Conservation (phyloP, 2,797 vertebrate genomes). For the Melanotaenia nigrans region DNA sequence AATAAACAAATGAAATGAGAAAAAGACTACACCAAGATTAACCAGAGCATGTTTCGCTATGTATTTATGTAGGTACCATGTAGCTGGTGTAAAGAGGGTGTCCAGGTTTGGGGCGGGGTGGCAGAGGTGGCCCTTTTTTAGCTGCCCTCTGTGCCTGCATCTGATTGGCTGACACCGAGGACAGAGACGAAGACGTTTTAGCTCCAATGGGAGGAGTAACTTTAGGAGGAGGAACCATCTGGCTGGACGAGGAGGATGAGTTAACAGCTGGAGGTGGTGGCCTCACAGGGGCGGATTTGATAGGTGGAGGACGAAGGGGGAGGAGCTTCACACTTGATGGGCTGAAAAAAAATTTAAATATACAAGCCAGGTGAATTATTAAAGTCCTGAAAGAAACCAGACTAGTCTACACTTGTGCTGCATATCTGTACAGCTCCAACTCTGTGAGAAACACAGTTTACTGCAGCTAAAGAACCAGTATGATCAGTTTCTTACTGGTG, state of each 20-base stretch:
- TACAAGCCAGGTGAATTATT: neutral
- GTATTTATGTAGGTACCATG: conserved; percentile 69
- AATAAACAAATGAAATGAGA: fast-evolving
- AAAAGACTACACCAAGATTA: neutral
- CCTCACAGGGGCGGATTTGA: conserved; percentile 86
- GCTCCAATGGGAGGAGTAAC: conserved; percentile 65
- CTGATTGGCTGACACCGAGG: conserved; percentile 72
- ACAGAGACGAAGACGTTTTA: conserved; percentile 56
- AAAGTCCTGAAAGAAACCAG: neutral
- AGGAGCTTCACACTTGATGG: conserved; percentile 81
- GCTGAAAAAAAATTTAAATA: conserved; percentile 66
- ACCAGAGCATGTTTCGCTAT: too few relatives aligned
- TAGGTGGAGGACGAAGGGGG: conserved; percentile 86
- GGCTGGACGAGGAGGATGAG: conserved; percentile 38
- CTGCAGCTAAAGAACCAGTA: too few relatives aligned
- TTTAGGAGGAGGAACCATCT: conserved; percentile 76
- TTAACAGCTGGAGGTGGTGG: conserved; percentile 86
- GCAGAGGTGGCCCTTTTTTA: conserved; percentile 89
- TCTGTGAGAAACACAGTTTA: too few relatives aligned
- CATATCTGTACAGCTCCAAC: too few relatives aligned
- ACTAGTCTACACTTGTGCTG: too few relatives aligned
- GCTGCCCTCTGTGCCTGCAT: conserved; percentile 78
- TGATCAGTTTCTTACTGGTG: too few relatives aligned
- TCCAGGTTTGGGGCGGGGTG: conserved; percentile 92
- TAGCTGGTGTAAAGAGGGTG: conserved; percentile 90